A percentile compares a stretch with the other conserved stretches of the same genome.
Evolutionary conservation across 2,113 vertebrate genomes (phyloP).

Genomic region (Mesocricetus auratus): DNA sequence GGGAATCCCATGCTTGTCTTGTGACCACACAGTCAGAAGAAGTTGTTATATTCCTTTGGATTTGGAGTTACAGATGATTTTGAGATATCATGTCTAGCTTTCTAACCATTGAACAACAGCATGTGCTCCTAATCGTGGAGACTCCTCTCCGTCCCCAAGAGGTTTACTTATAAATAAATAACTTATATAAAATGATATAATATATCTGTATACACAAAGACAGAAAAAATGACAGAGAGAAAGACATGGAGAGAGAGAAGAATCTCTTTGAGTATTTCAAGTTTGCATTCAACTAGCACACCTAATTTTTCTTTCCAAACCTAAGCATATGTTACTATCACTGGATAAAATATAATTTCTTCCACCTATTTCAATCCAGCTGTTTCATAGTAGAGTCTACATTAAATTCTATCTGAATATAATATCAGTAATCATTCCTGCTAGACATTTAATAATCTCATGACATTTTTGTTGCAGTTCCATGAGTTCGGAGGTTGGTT

Average conservation of each 20-base stretch:
- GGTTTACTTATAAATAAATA: background rate
- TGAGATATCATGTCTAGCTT: background rate
- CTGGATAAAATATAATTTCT: background rate
- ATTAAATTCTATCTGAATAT: background rate
- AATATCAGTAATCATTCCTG: background rate
- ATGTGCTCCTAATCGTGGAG: background rate
- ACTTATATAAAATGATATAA: background rate
- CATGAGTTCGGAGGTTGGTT: background rate
- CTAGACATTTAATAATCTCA: background rate
- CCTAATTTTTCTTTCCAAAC: background rate
- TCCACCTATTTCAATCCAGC: background rate
- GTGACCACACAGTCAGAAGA: background rate
- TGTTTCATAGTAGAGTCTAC: background rate
- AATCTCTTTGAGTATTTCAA: background rate
- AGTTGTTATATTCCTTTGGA: background rate
- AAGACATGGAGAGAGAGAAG: no score
- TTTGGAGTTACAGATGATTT: background rate
- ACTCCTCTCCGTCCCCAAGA: background rate
- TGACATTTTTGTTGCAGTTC: rapidly evolving
- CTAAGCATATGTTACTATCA: background rate
- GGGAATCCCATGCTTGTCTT: no score
- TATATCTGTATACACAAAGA: background rate
- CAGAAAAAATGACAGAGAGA: background rate
- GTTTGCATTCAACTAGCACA: background rate
- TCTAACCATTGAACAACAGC: background rate